Base-by-base conservation (phyloP, 2,888 invertebrate genomes). In the Hyalella azteca region DNA sequence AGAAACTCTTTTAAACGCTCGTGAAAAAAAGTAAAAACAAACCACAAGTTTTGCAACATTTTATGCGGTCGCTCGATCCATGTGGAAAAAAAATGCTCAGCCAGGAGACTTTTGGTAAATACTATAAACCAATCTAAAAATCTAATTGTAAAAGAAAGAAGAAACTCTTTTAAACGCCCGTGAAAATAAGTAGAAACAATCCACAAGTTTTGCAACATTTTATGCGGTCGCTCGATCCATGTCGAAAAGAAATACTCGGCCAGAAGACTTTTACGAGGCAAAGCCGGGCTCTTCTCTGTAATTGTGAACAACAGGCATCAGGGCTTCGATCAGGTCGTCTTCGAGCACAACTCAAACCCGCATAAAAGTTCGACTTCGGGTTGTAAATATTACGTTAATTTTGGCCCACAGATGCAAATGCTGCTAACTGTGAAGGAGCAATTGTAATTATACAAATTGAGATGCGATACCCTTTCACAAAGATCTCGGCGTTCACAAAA, bases 351-450 rank as follows among this genome's bases (percentile, higher is more conserved):
- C 66, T 32, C 66, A 66, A 66, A 66, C 29, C 66, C 13, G 36
- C 66, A 66, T 66, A 66, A 66, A 66, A 66, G 66, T 66, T 66
- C 66, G 66, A 66, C 66, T 66, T 66, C 36, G 36, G 66, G 66
- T 66, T 66, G 66, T 66, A 66, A 66, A 66, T 66, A 66, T 66
- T 36, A 36, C 66, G 5, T 11, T 66, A 66, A 66, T 66, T 66
- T 66, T 36, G 66, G 66, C 19, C 66, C 66, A n/a, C n/a, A 29
- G 66, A 66, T 66, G 66, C 66, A 66, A 66, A 66, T 66, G 66
- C 66, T 66, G 66, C 36, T 36, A 22, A 36, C 66, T 66, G 66
- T 36, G 66, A 66, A 36, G 36, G 66, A 32, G 66, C 66, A 66
- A 66, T 66, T 29, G 36, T 66, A 66, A 66, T 66, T 66, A 66